A percentile compares a stretch with the other conserved stretches of the same genome.
Conservation (phyloP, 2,888 invertebrate species). For the Acanthosepion lycidas region DNA sequence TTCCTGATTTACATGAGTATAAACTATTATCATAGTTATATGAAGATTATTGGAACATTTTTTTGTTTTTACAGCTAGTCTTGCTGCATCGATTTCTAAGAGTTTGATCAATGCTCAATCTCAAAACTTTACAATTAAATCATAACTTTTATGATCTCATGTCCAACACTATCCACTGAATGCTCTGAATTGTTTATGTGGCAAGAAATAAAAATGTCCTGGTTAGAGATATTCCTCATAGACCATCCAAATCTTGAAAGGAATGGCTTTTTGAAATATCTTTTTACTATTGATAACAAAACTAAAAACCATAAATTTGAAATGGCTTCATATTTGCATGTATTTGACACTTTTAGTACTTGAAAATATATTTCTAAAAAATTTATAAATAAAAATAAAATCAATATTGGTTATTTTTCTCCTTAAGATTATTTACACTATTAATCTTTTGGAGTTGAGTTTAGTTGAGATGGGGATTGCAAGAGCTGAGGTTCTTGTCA, state of each 20-base stretch:
- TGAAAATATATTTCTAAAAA: background rate
- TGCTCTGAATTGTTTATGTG: background rate
- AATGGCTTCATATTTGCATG: background rate
- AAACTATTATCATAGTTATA: background rate
- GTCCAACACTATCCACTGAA: background rate
- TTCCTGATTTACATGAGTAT: background rate
- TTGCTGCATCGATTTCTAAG: background rate
- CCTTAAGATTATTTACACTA: slow-evolving; percentile 18
- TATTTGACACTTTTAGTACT: slow-evolving; percentile 23
- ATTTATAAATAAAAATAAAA: background rate
- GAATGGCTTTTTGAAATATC: background rate
- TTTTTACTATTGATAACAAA: background rate
- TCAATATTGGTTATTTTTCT: background rate
- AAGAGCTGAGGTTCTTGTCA: background rate
- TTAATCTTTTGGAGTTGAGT: background rate
- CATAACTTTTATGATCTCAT: background rate
- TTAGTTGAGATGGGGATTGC: background rate
- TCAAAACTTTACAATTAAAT: background rate
- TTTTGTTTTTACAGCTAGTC: background rate
- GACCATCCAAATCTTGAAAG: background rate
- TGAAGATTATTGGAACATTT: background rate
- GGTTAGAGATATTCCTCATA: background rate
- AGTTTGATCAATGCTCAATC: background rate
- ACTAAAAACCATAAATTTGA: slow-evolving; percentile 6
- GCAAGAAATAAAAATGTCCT: background rate